These are phyloP conservation scores for Alces alces DNA, from an alignment of 2,113 vertebrate genomes.

Conservation along the genomic window DNA sequence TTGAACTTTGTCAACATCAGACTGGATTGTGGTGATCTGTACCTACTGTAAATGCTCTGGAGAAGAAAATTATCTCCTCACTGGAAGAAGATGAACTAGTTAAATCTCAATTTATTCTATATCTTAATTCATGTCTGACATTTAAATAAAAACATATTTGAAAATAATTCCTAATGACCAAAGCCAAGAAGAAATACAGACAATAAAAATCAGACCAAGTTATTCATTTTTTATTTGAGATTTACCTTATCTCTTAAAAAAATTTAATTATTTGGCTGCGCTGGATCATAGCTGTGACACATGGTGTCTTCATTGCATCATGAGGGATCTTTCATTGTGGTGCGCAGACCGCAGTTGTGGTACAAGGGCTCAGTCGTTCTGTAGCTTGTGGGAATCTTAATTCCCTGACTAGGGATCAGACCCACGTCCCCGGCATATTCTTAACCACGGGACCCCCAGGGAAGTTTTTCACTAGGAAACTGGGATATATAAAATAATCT, in stretches of 20 bases:
- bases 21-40: background rate
- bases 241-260: background rate
- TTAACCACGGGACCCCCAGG: background rate
- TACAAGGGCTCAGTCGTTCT: background rate
- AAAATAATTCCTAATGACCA: background rate
- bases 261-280: background rate
- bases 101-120: background rate
- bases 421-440: background rate
- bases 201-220: background rate
- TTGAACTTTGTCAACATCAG: background rate
- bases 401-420: background rate
- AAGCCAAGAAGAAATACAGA: conserved; percentile 6
- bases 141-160: background rate
- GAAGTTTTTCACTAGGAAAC: background rate
- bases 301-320: background rate
- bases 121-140: background rate
- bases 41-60: background rate
- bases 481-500: background rate
- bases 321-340: background rate
- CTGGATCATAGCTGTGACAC: background rate
- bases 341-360: background rate
- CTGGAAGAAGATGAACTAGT: background rate
- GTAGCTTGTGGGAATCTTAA: background rate
- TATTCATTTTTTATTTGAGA: background rate
- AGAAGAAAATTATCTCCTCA: background rate